Evolutionary conservation across 2,113 vertebrate genomes (phyloP).

Genomic region (Grammomys surdaster): DNA sequence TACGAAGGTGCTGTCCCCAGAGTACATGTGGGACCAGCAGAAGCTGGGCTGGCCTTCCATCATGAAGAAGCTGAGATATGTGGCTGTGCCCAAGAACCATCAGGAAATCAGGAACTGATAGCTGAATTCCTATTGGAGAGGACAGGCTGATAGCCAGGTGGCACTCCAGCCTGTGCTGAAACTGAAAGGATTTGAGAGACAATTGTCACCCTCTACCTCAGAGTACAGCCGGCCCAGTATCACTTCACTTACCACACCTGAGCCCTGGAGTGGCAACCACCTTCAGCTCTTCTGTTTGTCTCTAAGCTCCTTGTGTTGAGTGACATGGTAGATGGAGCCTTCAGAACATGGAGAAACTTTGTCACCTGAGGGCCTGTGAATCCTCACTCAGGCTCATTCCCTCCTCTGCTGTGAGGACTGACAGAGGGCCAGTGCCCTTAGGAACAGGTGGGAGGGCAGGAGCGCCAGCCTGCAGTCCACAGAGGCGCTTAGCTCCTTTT

Average conservation of each 20-base stretch:
- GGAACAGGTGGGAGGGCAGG: neutral
- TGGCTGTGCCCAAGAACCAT: neutral
- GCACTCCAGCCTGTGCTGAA: neutral
- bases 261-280: neutral
- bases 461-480: neutral
- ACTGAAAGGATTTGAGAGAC: neutral
- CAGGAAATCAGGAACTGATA: neutral
- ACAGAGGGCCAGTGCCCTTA: no score
- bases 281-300: neutral
- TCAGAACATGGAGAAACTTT: neutral
- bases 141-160: neutral
- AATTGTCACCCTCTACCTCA: neutral
- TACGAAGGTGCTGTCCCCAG: constrained; percentile 85
- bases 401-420: neutral
- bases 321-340: neutral
- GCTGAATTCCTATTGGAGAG: neutral
- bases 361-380: neutral
- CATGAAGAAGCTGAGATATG: neutral
- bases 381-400: no score
- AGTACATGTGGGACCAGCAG: constrained; percentile 78
- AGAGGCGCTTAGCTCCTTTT: neutral
- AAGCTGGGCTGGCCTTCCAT: neutral
- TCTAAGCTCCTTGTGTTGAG: neutral
- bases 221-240: neutral
- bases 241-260: no score